These are phyloP conservation scores for Mico argentatus DNA, from an alignment of 2,797 vertebrate genomes.

Conservation along the genomic window DNA sequence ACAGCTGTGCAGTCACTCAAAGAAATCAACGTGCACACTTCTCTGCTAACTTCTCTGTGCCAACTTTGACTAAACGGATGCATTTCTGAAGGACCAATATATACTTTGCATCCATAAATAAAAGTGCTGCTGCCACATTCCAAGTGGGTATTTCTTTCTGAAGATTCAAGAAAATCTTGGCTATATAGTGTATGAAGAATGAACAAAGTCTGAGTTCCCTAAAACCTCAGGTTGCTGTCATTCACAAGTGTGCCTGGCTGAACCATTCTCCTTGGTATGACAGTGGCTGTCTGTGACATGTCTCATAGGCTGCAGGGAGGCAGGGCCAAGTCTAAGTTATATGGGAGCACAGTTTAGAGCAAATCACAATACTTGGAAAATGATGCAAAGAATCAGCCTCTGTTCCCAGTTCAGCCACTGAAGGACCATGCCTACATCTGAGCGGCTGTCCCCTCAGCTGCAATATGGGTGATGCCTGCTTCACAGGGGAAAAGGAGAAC, in stretches of 20 bases:
- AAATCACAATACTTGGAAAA: not conserved
- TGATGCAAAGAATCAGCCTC: not conserved
- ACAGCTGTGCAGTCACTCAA: not conserved
- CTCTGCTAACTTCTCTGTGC: not conserved
- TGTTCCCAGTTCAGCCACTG: not conserved
- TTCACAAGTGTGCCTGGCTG: not conserved
- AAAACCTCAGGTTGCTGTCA: not conserved
- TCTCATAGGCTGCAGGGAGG: not conserved
- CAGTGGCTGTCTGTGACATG: not conserved
- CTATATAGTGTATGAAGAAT: not conserved
- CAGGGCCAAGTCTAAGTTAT: not conserved
- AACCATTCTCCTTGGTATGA: not conserved
- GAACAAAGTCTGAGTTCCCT: not conserved
- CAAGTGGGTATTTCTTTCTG: not conserved
- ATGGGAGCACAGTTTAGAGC: not conserved
- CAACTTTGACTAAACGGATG: not conserved
- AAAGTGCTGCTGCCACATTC: not conserved
- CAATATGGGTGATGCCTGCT: no score
- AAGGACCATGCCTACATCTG: not conserved
- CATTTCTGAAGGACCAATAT: not conserved
- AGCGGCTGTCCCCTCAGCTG: not conserved
- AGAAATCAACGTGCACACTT: rapidly evolving
- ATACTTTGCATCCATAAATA: not conserved
- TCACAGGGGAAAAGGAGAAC: not conserved
- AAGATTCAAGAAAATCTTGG: not conserved